Percentiles rank a stretch among this genome's conserved stretches.
phyloP scores from a whole-genome alignment of 2,113 vertebrate species.

The Leptobrachium leishanense region DNA sequence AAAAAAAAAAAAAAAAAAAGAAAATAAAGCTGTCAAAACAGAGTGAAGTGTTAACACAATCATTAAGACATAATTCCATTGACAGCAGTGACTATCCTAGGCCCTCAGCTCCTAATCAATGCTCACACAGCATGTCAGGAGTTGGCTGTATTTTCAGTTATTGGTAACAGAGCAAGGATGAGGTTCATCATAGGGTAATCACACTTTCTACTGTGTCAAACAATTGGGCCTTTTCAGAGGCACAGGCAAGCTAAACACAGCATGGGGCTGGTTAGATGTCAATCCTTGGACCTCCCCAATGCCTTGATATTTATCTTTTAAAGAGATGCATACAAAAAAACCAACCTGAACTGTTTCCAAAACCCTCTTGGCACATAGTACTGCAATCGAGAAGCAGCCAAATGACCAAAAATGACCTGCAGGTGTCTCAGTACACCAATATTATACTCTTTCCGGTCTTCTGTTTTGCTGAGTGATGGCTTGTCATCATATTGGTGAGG shows the following conservation, averaged over 20 bases:
- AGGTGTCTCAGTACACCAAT: slow-evolving; percentile 97
- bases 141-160: not conserved
- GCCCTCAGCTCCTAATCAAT: slow-evolving; percentile 24
- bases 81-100: not conserved
- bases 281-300: no score
- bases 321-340: not conserved
- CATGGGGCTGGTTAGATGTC: no score
- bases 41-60: no score
- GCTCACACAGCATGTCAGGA: slow-evolving; percentile 18
- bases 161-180: slow-evolving; percentile 26
- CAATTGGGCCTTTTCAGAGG: no score
- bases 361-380: slow-evolving; percentile 98
- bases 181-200: slow-evolving; percentile 6
- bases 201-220: no score
- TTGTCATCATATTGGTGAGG: slow-evolving; percentile 98
- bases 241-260: no score
- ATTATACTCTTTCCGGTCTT: slow-evolving; percentile 98
- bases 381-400: slow-evolving; percentile 94
- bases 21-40: no score
- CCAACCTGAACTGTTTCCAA: slow-evolving; percentile 97
- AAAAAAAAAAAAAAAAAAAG: slow-evolving; percentile 53
- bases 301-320: no score
- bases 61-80: no score
- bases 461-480: slow-evolving; percentile 88
- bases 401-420: slow-evolving; percentile 96